These are phyloP conservation scores for Marasmarcha lunaedactyla DNA, from an alignment of 2,888 invertebrate species.

Conservation along the genomic window DNA sequence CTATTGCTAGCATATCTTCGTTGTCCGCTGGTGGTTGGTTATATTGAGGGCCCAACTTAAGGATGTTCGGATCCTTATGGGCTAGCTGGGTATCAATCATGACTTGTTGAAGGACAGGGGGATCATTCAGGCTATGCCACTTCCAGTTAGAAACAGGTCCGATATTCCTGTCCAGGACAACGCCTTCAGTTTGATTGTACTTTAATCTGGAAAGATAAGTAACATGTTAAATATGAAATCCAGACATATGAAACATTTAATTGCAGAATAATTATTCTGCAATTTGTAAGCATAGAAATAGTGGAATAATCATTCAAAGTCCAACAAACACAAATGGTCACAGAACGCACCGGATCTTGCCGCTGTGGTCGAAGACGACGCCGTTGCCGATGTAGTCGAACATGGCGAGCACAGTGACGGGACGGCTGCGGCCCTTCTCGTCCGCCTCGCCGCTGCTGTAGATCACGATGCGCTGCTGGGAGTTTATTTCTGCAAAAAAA, in stretches of 20 bases:
- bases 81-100: conserved; percentile 55
- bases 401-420: conserved; percentile 43
- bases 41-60: conserved; percentile 26
- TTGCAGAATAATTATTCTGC: no score
- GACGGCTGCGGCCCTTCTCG: conserved; percentile 38
- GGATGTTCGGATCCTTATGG: conserved; percentile 44
- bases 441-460: conserved; percentile 52
- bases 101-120: conserved; percentile 54
- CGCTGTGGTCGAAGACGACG: conserved; percentile 50
- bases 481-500: conserved; percentile 47
- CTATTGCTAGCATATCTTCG: conserved; percentile 56
- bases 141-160: conserved; percentile 58
- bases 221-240: no score
- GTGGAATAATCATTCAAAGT: no score
- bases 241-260: no score
- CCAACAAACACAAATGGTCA: no score
- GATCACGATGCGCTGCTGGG: conserved; percentile 47
- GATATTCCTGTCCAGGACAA: conserved; percentile 42
- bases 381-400: conserved; percentile 58
- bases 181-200: conserved; percentile 62
- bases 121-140: conserved; percentile 59
- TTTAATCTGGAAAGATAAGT: conserved; percentile 43
- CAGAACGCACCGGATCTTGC: conserved; percentile 48
- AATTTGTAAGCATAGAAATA: no score
- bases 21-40: conserved; percentile 22